These are phyloP conservation scores for Merodon equestris DNA, from an alignment of 2,888 invertebrate species.

Conservation along the genomic window DNA sequence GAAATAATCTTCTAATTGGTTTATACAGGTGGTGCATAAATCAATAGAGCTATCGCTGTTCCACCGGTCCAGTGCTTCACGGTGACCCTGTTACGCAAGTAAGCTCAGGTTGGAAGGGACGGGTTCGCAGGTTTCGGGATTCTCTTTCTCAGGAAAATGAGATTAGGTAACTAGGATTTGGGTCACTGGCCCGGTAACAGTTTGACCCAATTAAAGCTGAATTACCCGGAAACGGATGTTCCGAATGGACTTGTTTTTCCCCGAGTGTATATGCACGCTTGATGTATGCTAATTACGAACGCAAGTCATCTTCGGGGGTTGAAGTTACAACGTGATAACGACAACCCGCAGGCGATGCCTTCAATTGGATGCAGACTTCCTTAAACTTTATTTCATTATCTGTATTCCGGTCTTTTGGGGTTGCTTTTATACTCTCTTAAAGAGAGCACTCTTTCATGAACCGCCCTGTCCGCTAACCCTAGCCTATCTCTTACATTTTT, in stretches of 20 bases:
- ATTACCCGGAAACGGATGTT: slow-evolving; percentile 21
- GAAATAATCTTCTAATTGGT: slow-evolving; percentile 63
- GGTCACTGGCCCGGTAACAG: slow-evolving; percentile 41
- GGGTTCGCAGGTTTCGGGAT: too few species aligned
- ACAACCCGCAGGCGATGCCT: too few species aligned
- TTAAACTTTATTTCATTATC: too few species aligned
- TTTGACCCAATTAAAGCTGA: slow-evolving; percentile 58
- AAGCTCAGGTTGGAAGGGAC: too few species aligned
- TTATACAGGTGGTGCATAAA: slow-evolving; percentile 65
- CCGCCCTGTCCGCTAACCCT: too few species aligned
- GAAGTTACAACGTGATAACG: too few species aligned
- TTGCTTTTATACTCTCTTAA: too few species aligned
- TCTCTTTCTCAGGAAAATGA: not conserved
- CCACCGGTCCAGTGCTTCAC: not conserved
- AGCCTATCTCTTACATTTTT: too few species aligned
- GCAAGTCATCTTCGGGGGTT: not conserved
- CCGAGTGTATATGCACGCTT: not conserved
- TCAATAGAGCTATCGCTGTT: slow-evolving; percentile 37
- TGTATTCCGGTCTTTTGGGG: too few species aligned
- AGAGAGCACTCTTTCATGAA: not conserved
- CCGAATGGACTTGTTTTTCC: not conserved
- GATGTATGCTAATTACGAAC: slow-evolving; percentile 33
- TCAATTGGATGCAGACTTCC: too few species aligned
- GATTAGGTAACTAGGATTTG: slow-evolving; percentile 40
- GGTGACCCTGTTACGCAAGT: too few species aligned